phyloP scores from a whole-genome alignment of 2,888 invertebrate species.

The Allacma fusca region DNA sequence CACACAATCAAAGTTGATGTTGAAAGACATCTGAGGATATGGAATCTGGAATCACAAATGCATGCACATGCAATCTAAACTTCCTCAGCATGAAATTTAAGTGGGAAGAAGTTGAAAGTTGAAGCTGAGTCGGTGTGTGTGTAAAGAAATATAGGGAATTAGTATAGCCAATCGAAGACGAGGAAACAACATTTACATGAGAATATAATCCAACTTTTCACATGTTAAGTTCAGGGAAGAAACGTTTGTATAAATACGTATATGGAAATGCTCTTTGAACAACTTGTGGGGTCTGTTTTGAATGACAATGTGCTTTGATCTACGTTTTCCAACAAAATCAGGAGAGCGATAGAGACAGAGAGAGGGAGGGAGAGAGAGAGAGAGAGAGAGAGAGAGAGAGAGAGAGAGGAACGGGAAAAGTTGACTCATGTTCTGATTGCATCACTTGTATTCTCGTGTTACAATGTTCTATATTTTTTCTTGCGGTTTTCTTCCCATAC shows the following conservation, averaged over 20 bases:
- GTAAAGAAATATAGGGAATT: no score
- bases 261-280: slow-evolving; percentile 1
- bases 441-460: slow-evolving; percentile 6
- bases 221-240: neutral
- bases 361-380: neutral
- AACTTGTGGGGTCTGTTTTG: slow-evolving; percentile 17
- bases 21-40: no score
- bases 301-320: slow-evolving; percentile 27
- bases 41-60: no score
- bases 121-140: no score
- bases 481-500: slow-evolving; percentile 42
- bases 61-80: no score
- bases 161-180: neutral
- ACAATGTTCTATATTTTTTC: slow-evolving; percentile 6
- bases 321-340: neutral
- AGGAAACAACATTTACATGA: slow-evolving; percentile 18
- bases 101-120: no score
- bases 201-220: slow-evolving; percentile 12
- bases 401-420: neutral
- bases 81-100: no score
- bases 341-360: neutral
- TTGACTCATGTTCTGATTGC: slow-evolving; percentile 9
- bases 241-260: neutral
- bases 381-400: neutral
- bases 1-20: no score